Percentiles rank a stretch among this genome's conserved stretches.
Evolutionary conservation across 2,797 vertebrate genomes (phyloP).

Genomic region (Glossophaga mutica): DNA sequence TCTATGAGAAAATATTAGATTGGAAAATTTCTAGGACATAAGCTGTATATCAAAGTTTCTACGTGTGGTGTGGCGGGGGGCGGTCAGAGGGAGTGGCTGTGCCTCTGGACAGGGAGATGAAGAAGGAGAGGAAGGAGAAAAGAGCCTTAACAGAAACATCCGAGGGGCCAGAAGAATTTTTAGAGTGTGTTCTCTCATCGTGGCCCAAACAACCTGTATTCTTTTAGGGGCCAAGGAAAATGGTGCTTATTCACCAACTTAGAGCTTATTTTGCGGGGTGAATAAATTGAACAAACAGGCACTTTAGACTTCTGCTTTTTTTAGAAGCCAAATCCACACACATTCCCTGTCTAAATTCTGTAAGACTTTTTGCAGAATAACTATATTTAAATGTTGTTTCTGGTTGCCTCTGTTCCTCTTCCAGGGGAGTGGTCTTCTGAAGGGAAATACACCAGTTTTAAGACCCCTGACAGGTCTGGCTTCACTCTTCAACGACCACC

Average conservation of each 20-base stretch:
- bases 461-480: neutral
- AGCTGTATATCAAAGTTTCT: neutral
- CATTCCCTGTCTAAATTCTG: neutral
- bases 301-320: neutral
- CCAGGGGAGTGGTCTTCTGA: neutral
- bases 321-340: neutral
- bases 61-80: no score
- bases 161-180: neutral
- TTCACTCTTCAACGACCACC: neutral
- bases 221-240: neutral
- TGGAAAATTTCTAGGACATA: constrained; percentile 40
- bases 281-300: neutral
- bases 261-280: neutral
- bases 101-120: neutral
- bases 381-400: neutral
- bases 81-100: no score
- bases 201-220: neutral
- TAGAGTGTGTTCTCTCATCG: neutral
- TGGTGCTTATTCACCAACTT: neutral
- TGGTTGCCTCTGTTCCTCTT: neutral
- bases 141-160: neutral
- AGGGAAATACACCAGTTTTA: neutral
- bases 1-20: constrained; percentile 50
- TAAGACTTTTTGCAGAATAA: neutral
- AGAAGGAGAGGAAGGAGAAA: neutral